Conservation (phyloP, 2,113 vertebrate genomes). For the Sclerurus mexicanus region DNA sequence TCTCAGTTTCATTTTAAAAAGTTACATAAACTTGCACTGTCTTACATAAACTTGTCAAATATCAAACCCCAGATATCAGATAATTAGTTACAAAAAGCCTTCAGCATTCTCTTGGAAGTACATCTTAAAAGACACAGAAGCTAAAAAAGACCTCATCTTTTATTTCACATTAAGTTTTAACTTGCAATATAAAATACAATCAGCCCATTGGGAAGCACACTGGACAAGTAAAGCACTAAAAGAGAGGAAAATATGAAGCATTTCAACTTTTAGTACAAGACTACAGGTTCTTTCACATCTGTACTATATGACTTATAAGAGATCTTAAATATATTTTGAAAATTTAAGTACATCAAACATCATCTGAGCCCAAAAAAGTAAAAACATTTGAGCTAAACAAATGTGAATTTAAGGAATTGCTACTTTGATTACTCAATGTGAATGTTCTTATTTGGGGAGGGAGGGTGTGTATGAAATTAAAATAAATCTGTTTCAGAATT, state of each 20-base stretch:
- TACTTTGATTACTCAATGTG: neutral
- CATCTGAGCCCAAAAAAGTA: neutral
- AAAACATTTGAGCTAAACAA: neutral
- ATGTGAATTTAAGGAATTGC: neutral
- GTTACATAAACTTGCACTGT: neutral
- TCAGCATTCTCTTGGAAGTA: neutral
- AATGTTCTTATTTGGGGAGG: neutral
- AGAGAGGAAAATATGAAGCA: neutral
- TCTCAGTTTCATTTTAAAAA: neutral
- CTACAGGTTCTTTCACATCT: neutral
- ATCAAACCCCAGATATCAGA: neutral
- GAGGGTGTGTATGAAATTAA: neutral
- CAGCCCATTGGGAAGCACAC: neutral
- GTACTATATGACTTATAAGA: neutral
- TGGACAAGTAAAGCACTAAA: neutral
- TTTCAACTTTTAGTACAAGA: neutral
- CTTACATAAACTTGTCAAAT: neutral
- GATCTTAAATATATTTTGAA: neutral
- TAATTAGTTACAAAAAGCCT: neutral
- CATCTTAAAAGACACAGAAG: neutral
- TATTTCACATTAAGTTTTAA: neutral
- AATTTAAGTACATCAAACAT: neutral
- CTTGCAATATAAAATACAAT: neutral
- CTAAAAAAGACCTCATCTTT: neutral
- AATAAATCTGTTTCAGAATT: neutral